These are phyloP conservation scores for Battus philenor DNA, from an alignment of 1,140 invertebrate genomes.

Conservation along the genomic window DNA sequence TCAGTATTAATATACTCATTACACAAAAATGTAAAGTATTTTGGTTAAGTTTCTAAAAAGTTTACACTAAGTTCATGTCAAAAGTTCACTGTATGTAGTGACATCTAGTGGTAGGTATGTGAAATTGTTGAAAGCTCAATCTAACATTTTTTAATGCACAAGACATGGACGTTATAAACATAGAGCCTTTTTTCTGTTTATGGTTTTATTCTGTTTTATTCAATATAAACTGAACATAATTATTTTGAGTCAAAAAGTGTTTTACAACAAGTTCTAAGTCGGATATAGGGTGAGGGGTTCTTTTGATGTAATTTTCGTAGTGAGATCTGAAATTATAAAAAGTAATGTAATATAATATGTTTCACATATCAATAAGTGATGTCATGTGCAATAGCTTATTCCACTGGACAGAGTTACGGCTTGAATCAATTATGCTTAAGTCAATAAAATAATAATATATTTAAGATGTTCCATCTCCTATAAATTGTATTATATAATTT, in stretches of 20 bases:
- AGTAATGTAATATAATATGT: no score
- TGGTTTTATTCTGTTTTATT: no score
- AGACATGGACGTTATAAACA: slow-evolving; percentile 9
- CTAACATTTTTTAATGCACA: slow-evolving; percentile 41
- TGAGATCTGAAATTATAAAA: slow-evolving; percentile 20
- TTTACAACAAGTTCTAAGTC: slow-evolving; percentile 44
- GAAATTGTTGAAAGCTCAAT: slow-evolving; percentile 52
- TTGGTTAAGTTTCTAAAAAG: slow-evolving; percentile 69
- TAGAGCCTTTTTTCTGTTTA: no score
- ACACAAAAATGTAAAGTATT: slow-evolving; percentile 65
- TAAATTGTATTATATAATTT: no score
- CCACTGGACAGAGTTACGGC: no score
- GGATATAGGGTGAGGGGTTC: slow-evolving; percentile 32
- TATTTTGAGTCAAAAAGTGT: slow-evolving; percentile 45
- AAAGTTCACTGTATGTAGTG: slow-evolving; percentile 58
- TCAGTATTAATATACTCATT: slow-evolving; percentile 41
- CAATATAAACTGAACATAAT: slow-evolving; percentile 25
- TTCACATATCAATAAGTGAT: no score
- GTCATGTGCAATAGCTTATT: no score
- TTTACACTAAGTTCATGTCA: slow-evolving; percentile 71
- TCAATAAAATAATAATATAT: no score
- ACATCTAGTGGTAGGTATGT: slow-evolving; percentile 60
- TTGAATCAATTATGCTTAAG: no score
- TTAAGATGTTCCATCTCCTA: no score
- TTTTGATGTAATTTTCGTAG: slow-evolving; percentile 13